Evolutionary conservation across 1,140 invertebrate species (phyloP), one percentile per base, ranked within the genome.

Genomic region (Mactra quadrangularis): DNA sequence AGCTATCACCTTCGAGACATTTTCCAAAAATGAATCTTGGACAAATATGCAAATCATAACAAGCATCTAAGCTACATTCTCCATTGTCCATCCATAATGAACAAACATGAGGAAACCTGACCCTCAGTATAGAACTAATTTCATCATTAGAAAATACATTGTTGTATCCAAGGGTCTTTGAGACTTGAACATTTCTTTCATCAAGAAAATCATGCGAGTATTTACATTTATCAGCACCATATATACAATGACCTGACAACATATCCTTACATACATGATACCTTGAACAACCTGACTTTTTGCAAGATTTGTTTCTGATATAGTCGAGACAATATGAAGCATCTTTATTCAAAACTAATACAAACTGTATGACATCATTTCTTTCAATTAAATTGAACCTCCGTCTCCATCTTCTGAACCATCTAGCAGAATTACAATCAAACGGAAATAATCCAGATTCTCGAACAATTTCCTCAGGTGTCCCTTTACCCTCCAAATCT

Each of bases 251-350:
- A 13, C 59, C 59, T 15, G 35, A n/a, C 25, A 76, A 33, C 59
- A 76, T 25, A 76, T 76, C 22, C n/a, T 76, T 76, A 64, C 74
- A 76, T 31, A 76, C 41, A 62, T 76, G 74, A 33, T 76, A 76
- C n/a, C 41, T 76, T 3, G 38, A 50, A 60, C 74, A 76, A 31
- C 50, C 59, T 38, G 52, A 19, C 25, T 76, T 76, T 19, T 3
- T 60, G 45, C 74, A 76, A 29, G 53, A 57, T 17, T 22, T 47
- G 38, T 57, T 60, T 33, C 4, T 45, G 3, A 31, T 47, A 64
- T 76, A 76, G 27, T 76, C 55, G 17, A 62, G 41, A 55, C 74
- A 76, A 29, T 76, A 64, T 9, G 74, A 60, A 22, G 57, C 57
- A 27, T 76, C 45, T 45, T 57, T 60, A 17, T 60, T 64, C 15